phyloP scores from a whole-genome alignment of 2,888 invertebrate species.

The Drosophila eohydei region DNA sequence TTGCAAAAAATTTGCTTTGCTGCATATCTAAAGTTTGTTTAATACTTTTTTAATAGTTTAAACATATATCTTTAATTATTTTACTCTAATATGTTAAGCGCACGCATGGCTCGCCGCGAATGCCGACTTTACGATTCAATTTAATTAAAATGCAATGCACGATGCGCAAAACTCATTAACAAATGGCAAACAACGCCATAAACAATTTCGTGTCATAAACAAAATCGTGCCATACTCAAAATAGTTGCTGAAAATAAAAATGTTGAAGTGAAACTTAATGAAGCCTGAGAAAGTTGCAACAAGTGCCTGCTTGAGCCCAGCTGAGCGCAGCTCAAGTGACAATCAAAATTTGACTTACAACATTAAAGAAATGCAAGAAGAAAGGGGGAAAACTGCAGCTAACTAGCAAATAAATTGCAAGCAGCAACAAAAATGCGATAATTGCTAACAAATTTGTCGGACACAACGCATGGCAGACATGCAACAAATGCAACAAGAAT shows the following conservation, averaged over 20 bases:
- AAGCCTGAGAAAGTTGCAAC: conserved; percentile 77
- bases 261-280: conserved; percentile 76
- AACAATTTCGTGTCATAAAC: conserved; percentile 79
- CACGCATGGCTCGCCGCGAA: conserved; percentile 22
- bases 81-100: conserved; percentile 7
- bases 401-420: conserved; percentile 42
- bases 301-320: conserved; percentile 26
- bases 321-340: conserved; percentile 64
- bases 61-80: conserved; percentile 10
- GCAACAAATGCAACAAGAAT: conserved; percentile 27
- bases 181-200: conserved; percentile 74
- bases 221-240: conserved; percentile 73
- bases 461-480: conserved; percentile 52
- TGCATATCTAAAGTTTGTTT: not conserved
- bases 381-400: conserved; percentile 1
- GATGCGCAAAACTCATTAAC: conserved; percentile 66
- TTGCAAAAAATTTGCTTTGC: not conserved
- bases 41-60: conserved; percentile 6
- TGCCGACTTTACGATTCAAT: conserved; percentile 43
- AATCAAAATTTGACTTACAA: conserved; percentile 54
- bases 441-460: conserved; percentile 73
- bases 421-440: conserved; percentile 61
- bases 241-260: conserved; percentile 31
- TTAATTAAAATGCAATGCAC: conserved; percentile 75
- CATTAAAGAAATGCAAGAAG: conserved; percentile 24